Base-by-base conservation (phyloP, 1,140 invertebrate species). In the Drosophila ercepeae region DNA sequence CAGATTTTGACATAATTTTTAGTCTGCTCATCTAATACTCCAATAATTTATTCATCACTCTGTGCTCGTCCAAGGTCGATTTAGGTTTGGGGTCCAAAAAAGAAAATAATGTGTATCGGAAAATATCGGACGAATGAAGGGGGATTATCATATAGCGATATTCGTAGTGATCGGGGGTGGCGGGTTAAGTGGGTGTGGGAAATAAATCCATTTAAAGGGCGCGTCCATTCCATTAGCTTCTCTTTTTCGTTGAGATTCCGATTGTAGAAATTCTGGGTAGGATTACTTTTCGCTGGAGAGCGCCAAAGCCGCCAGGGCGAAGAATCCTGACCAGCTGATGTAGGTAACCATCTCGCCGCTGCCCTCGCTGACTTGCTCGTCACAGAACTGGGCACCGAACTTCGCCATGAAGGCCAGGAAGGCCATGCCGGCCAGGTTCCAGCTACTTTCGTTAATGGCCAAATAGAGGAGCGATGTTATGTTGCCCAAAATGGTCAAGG, bases 401-500 rank as follows among this genome's bases (percentile, higher is more conserved):
- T 88, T 71, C 32, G 89, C 59, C 45, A 79, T 67, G 36, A 88
- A 88, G 14, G 89, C 89, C 4, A 89, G 32, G 0, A 70, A 2
- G n/a, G 84, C 89, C 89, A 90, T 90, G 11, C 61, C 70, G 34
- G 67, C 81, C 42, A 79, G 55, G 0, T 34, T 6, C 49, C 34
- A 52, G 71, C 72, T 88, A 39, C 44, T 54, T 44, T 90, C 89
- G 41, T 90, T 90, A 32, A 90, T 60, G 1, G 89, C 58, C 39
- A 89, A 46, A 11, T 64, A 90, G 7, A 59, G n/a, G 7, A 90
- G 42, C 0, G 89, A 88, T 0, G 89, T 78, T 2, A 90, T 67
- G 25, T 89, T 90, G 8, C 89, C 89, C 68, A 90, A 32, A 0
- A 90, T 21, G 25, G 89, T 83, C 4, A 90, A 23, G 3, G 72